Conservation (phyloP, 2,113 vertebrate species). For the Pungitius pungitius region DNA sequence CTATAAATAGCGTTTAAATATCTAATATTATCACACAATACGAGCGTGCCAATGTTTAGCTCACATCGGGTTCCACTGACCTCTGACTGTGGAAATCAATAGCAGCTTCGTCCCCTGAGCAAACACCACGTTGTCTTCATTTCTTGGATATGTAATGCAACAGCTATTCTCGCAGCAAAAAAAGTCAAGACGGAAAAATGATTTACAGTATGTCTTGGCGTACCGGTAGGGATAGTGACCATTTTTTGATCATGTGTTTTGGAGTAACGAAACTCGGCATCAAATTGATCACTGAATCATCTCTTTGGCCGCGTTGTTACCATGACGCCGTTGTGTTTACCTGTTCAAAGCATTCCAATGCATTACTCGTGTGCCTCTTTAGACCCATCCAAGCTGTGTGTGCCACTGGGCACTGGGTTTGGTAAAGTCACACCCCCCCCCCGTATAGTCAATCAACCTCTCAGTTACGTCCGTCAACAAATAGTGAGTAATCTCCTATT, state of each 20-base stretch:
- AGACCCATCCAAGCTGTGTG: conserved; percentile 1
- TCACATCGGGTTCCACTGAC: conserved; percentile 48
- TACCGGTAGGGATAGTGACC: neutral
- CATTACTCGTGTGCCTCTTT: conserved; percentile 1
- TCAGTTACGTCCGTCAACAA: too few species aligned
- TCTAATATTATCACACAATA: conserved; percentile 58
- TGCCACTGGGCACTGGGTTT: conserved; percentile 14
- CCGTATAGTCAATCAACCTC: too few species aligned
- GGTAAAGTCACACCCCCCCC: neutral
- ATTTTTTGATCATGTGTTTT: conserved; percentile 17
- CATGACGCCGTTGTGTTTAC: conserved; percentile 11
- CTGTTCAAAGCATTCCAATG: neutral
- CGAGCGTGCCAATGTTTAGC: conserved; percentile 39
- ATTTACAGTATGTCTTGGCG: neutral
- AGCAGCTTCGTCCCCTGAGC: conserved; percentile 12
- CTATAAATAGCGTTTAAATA: conserved; percentile 61
- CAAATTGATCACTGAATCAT: conserved; percentile 26
- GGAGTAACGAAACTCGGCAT: neutral
- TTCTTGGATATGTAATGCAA: conserved; percentile 1
- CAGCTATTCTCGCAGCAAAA: conserved; percentile 8
- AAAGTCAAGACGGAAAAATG: neutral
- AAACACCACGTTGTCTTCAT: conserved; percentile 31
- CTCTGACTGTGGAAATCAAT: conserved; percentile 44
- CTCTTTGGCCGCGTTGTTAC: conserved; percentile 25
- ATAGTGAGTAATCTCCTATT: too few species aligned